A percentile compares a stretch with the other conserved stretches of the same genome.
Evolutionary conservation across 1,140 invertebrate species (phyloP).

Genomic region (Tetragonula clypearis): DNA sequence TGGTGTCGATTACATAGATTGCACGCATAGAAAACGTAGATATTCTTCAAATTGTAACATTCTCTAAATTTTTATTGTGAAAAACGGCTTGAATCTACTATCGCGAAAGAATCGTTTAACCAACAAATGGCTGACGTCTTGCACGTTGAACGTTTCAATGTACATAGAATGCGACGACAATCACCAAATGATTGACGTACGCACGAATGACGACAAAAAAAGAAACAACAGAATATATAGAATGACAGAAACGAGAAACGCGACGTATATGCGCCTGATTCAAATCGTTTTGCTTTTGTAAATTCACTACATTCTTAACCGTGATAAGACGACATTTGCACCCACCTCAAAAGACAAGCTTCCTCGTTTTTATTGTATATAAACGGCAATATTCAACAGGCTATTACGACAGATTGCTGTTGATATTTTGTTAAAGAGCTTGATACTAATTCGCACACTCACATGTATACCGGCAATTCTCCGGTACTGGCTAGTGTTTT

Average conservation of each 20-base stretch:
- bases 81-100: not conserved
- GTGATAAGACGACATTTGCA: not conserved
- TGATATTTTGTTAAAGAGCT: not conserved
- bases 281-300: not conserved
- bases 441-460: constrained; percentile 18
- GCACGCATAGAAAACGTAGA: not conserved
- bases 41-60: too few species aligned
- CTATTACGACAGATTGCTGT: not conserved
- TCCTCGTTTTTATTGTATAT: constrained; percentile 16
- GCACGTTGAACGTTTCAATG: not conserved
- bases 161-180: not conserved
- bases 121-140: constrained; percentile 36
- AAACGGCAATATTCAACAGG: not conserved
- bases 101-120: constrained; percentile 12
- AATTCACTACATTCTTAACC: not conserved
- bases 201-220: not conserved
- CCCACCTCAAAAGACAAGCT: constrained; percentile 36
- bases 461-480: constrained; percentile 39
- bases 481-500: constrained; percentile 57
- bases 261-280: not conserved
- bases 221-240: not conserved
- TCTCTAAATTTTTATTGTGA: not conserved
- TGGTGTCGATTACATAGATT: not conserved
- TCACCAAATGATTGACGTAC: not conserved
- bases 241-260: not conserved